Evolutionary conservation across 2,888 invertebrate species (phyloP), one percentile per base, ranked within the genome.

Genomic region (Ischnus inquisitorius): DNA sequence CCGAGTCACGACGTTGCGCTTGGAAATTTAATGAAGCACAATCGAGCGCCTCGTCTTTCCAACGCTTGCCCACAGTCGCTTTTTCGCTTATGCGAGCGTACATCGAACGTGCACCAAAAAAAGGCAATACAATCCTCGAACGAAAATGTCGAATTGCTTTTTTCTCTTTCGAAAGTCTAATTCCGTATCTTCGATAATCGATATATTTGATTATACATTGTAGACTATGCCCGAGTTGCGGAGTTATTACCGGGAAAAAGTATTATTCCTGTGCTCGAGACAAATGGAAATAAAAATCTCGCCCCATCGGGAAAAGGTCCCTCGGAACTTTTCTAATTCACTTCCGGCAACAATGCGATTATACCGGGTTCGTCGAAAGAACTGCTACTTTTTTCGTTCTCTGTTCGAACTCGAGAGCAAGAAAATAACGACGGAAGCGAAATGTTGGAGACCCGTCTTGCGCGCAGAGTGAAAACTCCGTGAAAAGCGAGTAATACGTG

Each of bases 21-120:
- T 88, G 86, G 89, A 89, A 91, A 90, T 87, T 89, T 85, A 91
- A 89, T 90, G 89, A 89, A 88, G 85, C 68, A 81, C 71, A 48
- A 85, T 87, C 82, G 39, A 54, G 75, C 72, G 72, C 69, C 51
- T 41, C 69, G 34, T 34, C 14, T 19, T 22, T 64, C 16, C 3
- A 51, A 76, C 54, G 54, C 72, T 65, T 34, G 25, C 14, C 48
- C 28, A 19, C 57, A 25, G n/a, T n/a, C 25, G 41, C 39, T 39
- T 39, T 10, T 65, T n/a, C 34, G 39, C 57, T 43, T 14, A 43
- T 22, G 10, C 8, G 41, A 25, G n/a, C 22, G 28, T 72, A 19
- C 19, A 14, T n/a, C 34, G 12, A 16, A 22, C 28, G 8, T 51
- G 10, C 14, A 10, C 28, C 12, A 54, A n/a, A 54, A 19, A 62